Base-by-base conservation (phyloP, 1,140 invertebrate genomes). In the Atta colombica region DNA sequence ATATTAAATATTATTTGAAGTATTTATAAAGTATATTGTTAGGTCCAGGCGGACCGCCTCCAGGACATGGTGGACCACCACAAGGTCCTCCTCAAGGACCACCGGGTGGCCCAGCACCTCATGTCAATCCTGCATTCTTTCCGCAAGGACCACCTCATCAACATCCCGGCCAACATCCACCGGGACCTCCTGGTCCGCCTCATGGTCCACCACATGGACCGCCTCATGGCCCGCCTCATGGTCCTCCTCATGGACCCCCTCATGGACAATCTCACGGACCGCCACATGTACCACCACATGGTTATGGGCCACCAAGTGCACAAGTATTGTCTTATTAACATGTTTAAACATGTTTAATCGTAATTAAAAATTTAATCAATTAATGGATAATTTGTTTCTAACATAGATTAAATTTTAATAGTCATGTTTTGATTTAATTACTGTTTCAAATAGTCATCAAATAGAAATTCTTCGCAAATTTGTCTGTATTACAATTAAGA, bases 41-140 rank as follows among this genome's bases (percentile, higher is more conserved):
- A 85, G 96, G 96, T 84, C 96, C 96, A 18, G 95, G 96, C 77
- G 96, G 96, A 28, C 95, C 96, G n/a, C 97, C 96, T 55, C 97
- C 97, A 87, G 97, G 94, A 74, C 95, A 96, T 65, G 95, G 96
- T 82, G 96, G 96, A n/a, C 96, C 96, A 55, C 96, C 96, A 16
- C 96, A 96, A 66, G 94, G 96, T 77, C 96, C 96, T 49, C 96
- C 96, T 72, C 96, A 96, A 92, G 95, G 95, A 87, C 96, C 96
- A 51, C 96, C 96, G 53, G 97, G 97, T 25, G 97, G 97, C 53
- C 98, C 98, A 51, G 98, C 98, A 53, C 98, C 98, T 28, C 98
- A 99, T 94, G 98, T 99, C 68, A 99, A 99, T 96, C 99, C 98
- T 55, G 98, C 98, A 66, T 99, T 99, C 96, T 99, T 99, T 95